phyloP scores from a whole-genome alignment of 2,888 invertebrate genomes.

The Drosophila niveifrons region DNA sequence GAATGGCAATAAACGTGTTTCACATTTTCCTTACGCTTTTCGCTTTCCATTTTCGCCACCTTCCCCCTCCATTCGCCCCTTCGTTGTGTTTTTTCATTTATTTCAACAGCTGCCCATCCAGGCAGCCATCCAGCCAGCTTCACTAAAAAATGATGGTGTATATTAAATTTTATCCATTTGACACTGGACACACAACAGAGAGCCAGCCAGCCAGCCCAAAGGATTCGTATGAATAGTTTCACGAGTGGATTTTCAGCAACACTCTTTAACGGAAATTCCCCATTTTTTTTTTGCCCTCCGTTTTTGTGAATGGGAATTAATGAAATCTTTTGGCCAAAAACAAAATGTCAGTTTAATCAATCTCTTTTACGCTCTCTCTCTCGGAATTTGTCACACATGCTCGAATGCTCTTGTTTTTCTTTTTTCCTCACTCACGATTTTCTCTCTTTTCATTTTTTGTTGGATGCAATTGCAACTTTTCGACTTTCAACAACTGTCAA shows the following conservation, averaged over 20 bases:
- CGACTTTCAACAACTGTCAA: constrained; percentile 29
- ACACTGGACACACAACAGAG: constrained; percentile 14
- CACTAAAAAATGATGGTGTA: constrained; percentile 47
- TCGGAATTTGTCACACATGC: constrained; percentile 7
- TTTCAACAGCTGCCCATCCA: constrained; percentile 15
- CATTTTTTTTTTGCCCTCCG: neutral
- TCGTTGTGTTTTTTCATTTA: constrained; percentile 61
- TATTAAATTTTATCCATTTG: constrained; percentile 43
- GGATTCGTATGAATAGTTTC: neutral
- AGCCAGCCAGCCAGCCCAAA: neutral
- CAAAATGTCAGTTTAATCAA: neutral
- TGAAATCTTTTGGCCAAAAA: constrained; percentile 34
- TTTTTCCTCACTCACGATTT: no score
- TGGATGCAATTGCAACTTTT: constrained; percentile 9
- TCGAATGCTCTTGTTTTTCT: neutral
- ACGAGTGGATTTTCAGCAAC: constrained; percentile 4
- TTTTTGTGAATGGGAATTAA: constrained; percentile 29
- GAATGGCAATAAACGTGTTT: constrained; percentile 81
- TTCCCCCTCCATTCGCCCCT: constrained; percentile 23
- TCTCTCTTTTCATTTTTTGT: no score
- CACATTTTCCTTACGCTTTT: constrained; percentile 67
- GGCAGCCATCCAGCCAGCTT: constrained; percentile 2
- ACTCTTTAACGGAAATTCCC: neutral
- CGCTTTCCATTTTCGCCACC: constrained; percentile 11
- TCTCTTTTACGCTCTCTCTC: neutral